Base-by-base conservation (phyloP, 1,140 invertebrate genomes). In the Polyergus mexicanus region DNA sequence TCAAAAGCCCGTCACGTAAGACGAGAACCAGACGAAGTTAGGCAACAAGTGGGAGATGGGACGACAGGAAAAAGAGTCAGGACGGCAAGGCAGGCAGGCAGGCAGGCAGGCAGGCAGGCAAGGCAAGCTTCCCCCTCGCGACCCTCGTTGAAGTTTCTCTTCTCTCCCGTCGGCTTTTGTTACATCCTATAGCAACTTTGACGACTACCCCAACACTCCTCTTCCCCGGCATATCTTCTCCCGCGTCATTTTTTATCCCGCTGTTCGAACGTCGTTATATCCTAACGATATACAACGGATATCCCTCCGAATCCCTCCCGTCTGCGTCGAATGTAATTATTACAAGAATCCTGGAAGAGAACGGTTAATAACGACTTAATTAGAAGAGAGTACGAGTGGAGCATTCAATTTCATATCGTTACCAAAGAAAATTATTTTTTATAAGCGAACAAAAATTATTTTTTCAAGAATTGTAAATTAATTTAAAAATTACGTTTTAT, bases 1-100 rank as follows among this genome's bases (percentile, higher is more conserved):
- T 84, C 69, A 58, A 72, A 84, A 62, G 69, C 66, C 56, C 56
- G 80, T 84, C 80, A 72, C 56, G 69, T 83, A 83, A 74, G 69
- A 83, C 54, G 80, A 75, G 69, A 84, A 62, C 80, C 56, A 84
- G 80, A 83, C 35, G 25, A 74, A 72, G 69, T 84, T 60, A 62
- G 56, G 80, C 80, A 84, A 84, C 80, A 84, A 84, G 69, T 84
- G 69, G 28, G 60, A 74, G 25, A 60, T 35, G 44, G 51, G 22
- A 13, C 19, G 58, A 65, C 60, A 28, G 41, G 58, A 35, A 77
- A 35, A 65, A 32, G 51, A 71, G 22, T 7, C 35, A 44, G 44
- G 25, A 7, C 13, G 16, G 13, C 66, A 51, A 51, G 44, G 25
- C 16, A 22, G 6, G 13, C 66, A 51, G 13, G 8, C 47, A 69